Evolutionary conservation across 2,113 vertebrate genomes (phyloP).

Genomic region (Condylura cristata): DNA sequence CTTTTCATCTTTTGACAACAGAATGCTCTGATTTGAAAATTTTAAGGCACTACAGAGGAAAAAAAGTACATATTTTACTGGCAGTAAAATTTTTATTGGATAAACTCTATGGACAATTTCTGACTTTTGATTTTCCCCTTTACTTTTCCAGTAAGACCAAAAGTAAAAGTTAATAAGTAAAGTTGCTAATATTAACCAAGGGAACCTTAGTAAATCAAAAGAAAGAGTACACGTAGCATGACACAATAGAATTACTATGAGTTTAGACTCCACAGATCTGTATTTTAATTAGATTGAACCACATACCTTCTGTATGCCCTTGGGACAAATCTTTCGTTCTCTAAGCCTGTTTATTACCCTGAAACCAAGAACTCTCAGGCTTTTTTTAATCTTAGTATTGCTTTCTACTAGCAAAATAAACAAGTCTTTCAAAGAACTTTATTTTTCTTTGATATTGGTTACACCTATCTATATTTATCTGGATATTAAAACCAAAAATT

Average conservation of each 20-base stretch:
- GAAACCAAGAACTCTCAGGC: not conserved
- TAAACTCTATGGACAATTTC: not conserved
- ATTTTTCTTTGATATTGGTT: not conserved
- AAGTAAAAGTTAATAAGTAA: constrained; percentile 11
- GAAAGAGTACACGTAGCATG: not conserved
- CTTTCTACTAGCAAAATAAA: constrained; percentile 11
- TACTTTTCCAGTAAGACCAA: not conserved
- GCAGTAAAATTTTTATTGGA: not conserved
- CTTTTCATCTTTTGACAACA: not conserved
- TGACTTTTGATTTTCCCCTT: constrained; percentile 22
- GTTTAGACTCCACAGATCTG: not conserved
- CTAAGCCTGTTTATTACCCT: not conserved
- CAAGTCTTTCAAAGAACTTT: not conserved
- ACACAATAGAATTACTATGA: not conserved
- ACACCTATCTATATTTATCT: constrained; percentile 13
- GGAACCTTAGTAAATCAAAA: not conserved
- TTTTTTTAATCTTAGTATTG: not conserved
- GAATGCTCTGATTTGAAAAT: constrained; percentile 30
- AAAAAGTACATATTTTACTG: constrained; percentile 15
- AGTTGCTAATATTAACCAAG: not conserved
- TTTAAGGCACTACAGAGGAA: not conserved
- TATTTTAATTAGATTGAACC: not conserved
- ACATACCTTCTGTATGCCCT: not conserved
- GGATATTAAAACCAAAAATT: not conserved
- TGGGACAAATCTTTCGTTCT: not conserved